Base-by-base conservation (phyloP, 2,113 vertebrate genomes). In the Rhizomys pruinosus region DNA sequence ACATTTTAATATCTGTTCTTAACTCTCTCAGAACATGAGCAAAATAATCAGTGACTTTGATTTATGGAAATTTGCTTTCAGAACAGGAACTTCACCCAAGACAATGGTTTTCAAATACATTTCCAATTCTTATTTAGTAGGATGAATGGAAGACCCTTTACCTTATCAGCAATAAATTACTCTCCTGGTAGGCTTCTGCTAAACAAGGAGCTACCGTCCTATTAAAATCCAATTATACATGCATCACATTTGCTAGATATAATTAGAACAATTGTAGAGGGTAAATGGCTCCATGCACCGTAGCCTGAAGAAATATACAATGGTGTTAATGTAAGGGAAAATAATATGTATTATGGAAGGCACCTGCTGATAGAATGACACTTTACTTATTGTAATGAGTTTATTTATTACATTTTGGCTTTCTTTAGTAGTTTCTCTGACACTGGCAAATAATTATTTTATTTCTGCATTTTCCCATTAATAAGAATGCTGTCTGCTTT, bases 191-290 rank as follows among this genome's bases (percentile, higher is more conserved):
- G 97, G 96, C 69, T 96, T 94, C 55, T 94, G 29, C 57, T 97
- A 96, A 96, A 97, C 76, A 97, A 97, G 71, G 64, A 95, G 37
- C 86, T 97, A 94, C 59, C 12, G 64, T 96, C 44, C 52, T 97
- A 94, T 97, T 98, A 97, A 98, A 98, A 97, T 96, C 77, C 77
- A 96, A 95, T 96, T 96, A 98, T 97, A 95, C 66, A 94, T 96
- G 76, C 32, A 97, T 94, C 96, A 96, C 4, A 93, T 97, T 97
- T 97, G 92, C 95, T 95, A 71, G 91, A 90, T 95, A 96, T 95
- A 97, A 98, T 98, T 97, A 97, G 76, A 97, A 97, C 37, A 96
- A 88, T n/a, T 81, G 29, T 87, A 97, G 37, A 97, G 39, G 17
- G 12, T 96, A 96, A 97, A 92, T 92, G 13, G 19, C 85, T 97